Conservation (phyloP, 2,113 vertebrate genomes). For the Plecturocebus donacophilus region DNA sequence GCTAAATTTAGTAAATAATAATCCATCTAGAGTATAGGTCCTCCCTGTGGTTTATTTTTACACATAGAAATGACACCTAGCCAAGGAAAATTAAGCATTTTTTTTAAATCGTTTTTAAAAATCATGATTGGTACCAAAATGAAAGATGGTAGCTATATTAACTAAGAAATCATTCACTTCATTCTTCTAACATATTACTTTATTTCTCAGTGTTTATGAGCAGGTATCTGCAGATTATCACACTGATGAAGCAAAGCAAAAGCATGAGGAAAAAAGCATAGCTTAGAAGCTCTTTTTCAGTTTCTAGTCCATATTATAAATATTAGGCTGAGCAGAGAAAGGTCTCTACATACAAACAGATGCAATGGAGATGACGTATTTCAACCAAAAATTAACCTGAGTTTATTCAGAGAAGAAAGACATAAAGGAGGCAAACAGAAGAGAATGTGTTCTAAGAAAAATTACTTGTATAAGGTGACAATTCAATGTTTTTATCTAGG, state of each 20-base stretch:
- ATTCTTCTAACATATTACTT: background rate
- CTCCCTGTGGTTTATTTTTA: background rate
- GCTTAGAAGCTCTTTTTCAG: background rate
- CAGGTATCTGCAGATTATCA: constrained; percentile 10
- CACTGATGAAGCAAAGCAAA: constrained; percentile 6
- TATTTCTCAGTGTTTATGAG: background rate
- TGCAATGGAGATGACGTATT: background rate
- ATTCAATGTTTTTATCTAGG: background rate
- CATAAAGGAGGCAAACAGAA: background rate
- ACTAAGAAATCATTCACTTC: constrained; percentile 14
- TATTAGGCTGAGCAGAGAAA: background rate
- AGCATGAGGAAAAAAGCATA: background rate
- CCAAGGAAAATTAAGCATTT: background rate
- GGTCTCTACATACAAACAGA: background rate
- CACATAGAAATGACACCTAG: background rate
- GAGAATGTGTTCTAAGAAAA: background rate
- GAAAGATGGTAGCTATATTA: background rate
- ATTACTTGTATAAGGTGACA: background rate
- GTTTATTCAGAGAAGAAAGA: background rate
- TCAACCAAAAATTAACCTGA: background rate
- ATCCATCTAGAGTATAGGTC: background rate
- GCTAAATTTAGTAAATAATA: background rate
- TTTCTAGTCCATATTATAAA: background rate
- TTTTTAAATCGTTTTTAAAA: constrained; percentile 15
- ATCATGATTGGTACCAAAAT: background rate